Evolutionary conservation across 2,797 vertebrate species (phyloP), one percentile per base, ranked within the genome.

Genomic region (Mus spretus): DNA sequence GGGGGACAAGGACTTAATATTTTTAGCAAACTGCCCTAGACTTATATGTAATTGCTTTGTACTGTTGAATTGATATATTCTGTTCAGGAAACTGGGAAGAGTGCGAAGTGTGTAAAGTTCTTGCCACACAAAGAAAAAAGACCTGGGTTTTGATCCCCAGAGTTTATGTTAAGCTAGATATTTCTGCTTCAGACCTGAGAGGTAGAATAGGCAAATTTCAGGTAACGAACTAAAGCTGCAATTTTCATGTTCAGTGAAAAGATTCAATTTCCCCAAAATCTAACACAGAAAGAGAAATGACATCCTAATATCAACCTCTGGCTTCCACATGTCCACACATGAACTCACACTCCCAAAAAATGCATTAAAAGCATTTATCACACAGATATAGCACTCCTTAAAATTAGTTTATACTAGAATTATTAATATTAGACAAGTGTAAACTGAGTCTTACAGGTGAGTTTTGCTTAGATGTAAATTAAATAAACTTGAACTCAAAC

Each of bases 391-490:
- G 3, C 31, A 61, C 26, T 77, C 77, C 10, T 86, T 92, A 80
- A 91, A 91, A 59, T 94, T 89, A 63, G 0, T 67, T 83, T 12
- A 72, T 81, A 7, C 20, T 92, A 11, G 19, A 86, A 53, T 14
- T 11, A 7, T 88, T 63, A 78, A 74, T 70, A 92, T 77, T 90
- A 77, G 47, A 89, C 24, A 14, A 34, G 34, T 67, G 26, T 5
- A 87, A 93, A 55, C 20, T 63, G 81, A 94, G 20, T 94, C 40
- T 90, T 26, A 84, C 28, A 79, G 37, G n/a, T 65, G 75, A 86
- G 57, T 53, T 0, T 50, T 93, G n/a, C 11, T 95, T 87, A 77
- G 82, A 74, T 57, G 55, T 6, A 96, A 91, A 95, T 34, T 80
- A 2, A 2, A 6, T n/a, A 40, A 78, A 40, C 78, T 83, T 89